Percentiles rank a stretch among this genome's conserved stretches.
These are phyloP conservation scores for Anthopleura xanthogrammica DNA, from an alignment of 92 coral and sea anemone genomes.

Conservation along the genomic window DNA sequence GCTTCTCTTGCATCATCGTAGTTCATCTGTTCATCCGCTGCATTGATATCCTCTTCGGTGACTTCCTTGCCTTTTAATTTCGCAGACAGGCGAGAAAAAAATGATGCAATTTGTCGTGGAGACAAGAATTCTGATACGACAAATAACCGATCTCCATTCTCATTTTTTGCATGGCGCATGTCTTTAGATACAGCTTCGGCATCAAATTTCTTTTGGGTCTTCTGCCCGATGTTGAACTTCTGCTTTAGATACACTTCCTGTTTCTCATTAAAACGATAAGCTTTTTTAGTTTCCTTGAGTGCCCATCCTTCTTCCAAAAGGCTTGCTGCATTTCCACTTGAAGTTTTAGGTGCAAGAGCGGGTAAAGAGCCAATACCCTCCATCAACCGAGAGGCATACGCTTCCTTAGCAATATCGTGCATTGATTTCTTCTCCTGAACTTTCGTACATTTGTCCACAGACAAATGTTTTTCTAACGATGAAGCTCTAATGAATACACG, in stretches of 20 bases:
- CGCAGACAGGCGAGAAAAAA: conserved; percentile 31
- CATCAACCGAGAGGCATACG: not conserved
- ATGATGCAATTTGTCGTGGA: conserved; percentile 30
- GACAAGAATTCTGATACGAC: conserved; percentile 22
- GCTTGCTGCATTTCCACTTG: not conserved
- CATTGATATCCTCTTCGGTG: conserved; percentile 4
- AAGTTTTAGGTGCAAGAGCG: not conserved
- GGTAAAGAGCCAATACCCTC: not conserved
- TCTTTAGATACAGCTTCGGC: conserved; percentile 28
- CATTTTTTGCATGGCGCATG: conserved; percentile 24
- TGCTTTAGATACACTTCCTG: conserved; percentile 16
- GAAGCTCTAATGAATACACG: conserved; percentile 9
- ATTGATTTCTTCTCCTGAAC: conserved; percentile 13
- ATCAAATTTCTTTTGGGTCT: conserved; percentile 10
- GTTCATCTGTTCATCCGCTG: conserved; percentile 5
- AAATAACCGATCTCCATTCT: conserved; percentile 28
- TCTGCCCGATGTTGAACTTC: conserved; percentile 33
- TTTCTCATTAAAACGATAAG: conserved; percentile 19
- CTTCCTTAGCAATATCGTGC: conserved; percentile 12
- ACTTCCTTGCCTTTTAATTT: not conserved
- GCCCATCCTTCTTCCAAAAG: conserved; percentile 23
- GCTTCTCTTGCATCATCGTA: conserved; percentile 15
- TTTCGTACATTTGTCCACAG: not conserved
- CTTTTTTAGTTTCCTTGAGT: conserved; percentile 9
- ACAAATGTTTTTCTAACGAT: conserved; percentile 21